A percentile compares a stretch with the other conserved stretches of the same genome.
These are phyloP conservation scores for Scotopteryx bipunctaria DNA, from an alignment of 2,888 invertebrate genomes.

Conservation along the genomic window DNA sequence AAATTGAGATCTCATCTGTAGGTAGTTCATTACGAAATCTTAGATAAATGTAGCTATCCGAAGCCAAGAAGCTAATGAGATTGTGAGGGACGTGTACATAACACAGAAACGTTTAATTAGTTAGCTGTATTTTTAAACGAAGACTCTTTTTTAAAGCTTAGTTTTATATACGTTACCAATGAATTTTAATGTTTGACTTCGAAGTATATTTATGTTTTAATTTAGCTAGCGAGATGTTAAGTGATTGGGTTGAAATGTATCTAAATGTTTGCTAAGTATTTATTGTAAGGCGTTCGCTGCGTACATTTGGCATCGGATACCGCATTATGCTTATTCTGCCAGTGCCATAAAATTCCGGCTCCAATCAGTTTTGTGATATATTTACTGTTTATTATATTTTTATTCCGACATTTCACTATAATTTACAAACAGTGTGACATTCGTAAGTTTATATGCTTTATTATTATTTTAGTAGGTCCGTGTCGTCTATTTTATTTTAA, in stretches of 20 bases:
- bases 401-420: slow-evolving; percentile 8
- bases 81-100: slow-evolving; percentile 53
- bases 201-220: slow-evolving; percentile 44
- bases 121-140: slow-evolving; percentile 51
- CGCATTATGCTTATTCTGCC: slow-evolving; percentile 6
- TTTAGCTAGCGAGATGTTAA: slow-evolving; percentile 30
- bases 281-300: slow-evolving; percentile 33
- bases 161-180: slow-evolving; percentile 79
- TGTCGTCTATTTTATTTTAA: slow-evolving; percentile 18
- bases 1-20: slow-evolving; percentile 82
- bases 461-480: slow-evolving; percentile 1
- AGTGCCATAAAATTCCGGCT: slow-evolving; percentile 28
- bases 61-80: slow-evolving; percentile 79
- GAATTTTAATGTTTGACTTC: slow-evolving; percentile 70
- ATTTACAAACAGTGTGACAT: slow-evolving; percentile 1
- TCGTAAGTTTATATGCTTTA: neutral
- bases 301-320: slow-evolving; percentile 23
- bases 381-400: slow-evolving; percentile 6
- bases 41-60: slow-evolving; percentile 74
- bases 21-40: slow-evolving; percentile 75
- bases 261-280: slow-evolving; percentile 33
- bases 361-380: slow-evolving; percentile 23
- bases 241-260: slow-evolving; percentile 27
- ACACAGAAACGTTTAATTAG: slow-evolving; percentile 31
- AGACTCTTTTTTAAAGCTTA: slow-evolving; percentile 69